Percentiles rank a stretch among this genome's conserved stretches.
Conservation (phyloP, 2,797 vertebrate species). For the Tympanoctomys barrerae region DNA sequence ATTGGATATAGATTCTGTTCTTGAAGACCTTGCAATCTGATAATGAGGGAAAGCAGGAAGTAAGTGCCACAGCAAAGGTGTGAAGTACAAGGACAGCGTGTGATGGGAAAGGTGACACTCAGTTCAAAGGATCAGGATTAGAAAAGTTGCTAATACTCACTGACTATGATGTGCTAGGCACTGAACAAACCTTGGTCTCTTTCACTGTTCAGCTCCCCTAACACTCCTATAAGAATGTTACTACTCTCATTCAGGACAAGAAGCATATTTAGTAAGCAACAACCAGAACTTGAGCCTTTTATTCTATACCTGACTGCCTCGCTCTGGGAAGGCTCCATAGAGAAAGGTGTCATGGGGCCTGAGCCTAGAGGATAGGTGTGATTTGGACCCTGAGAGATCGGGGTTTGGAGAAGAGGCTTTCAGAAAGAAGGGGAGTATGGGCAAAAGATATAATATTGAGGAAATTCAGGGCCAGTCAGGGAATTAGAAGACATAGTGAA, state of each 20-base stretch:
- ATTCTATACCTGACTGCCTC: not conserved
- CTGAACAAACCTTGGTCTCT: not conserved
- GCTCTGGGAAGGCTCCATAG: not conserved
- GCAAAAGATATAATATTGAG: not conserved
- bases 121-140: not conserved
- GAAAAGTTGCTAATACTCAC: not conserved
- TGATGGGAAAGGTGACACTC: not conserved
- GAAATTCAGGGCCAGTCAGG: not conserved
- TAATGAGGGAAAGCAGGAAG: not conserved
- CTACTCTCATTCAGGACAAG: not conserved
- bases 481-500: not conserved
- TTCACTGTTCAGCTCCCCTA: not conserved
- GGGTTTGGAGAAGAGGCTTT: not conserved
- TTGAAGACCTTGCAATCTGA: conserved; percentile 1
- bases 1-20: not conserved
- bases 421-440: not conserved
- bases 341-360: not conserved
- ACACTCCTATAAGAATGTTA: not conserved
- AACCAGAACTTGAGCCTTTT: not conserved
- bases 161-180: not conserved
- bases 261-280: not conserved
- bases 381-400: not conserved
- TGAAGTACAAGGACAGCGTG: not conserved
- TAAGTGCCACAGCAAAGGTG: not conserved
- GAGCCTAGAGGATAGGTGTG: not conserved